These are phyloP conservation scores for Podabrus alpinus DNA, from an alignment of 2,888 invertebrate genomes.

Conservation along the genomic window DNA sequence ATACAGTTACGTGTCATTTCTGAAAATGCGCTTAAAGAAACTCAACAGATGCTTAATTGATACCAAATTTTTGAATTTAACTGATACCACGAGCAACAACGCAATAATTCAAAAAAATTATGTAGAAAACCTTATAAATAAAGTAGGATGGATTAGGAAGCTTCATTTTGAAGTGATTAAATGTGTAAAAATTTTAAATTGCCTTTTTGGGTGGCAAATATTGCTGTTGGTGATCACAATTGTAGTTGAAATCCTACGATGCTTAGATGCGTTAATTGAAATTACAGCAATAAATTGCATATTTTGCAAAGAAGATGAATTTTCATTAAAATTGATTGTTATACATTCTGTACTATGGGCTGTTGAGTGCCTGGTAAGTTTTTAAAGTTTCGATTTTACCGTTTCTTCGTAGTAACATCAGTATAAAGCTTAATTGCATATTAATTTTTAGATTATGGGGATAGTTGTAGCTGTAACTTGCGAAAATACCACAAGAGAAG, in stretches of 20 bases:
- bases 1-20: neutral
- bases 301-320: neutral
- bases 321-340: accelerated
- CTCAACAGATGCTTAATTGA: neutral
- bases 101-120: neutral
- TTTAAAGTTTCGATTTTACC: too few species aligned
- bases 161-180: neutral
- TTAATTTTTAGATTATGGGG: neutral
- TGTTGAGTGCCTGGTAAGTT: neutral
- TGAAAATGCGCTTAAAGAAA: neutral
- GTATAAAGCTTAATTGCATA: neutral
- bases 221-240: neutral
- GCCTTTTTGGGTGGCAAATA: neutral
- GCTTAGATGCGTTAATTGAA: neutral
- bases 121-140: neutral
- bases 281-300: neutral
- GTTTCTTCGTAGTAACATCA: too few species aligned
- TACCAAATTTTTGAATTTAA: neutral
- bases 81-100: too few species aligned
- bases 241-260: neutral
- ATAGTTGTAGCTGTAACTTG: neutral
- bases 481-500: constrained; percentile 15
- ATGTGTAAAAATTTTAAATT: neutral
- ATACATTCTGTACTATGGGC: neutral
- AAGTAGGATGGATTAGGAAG: neutral